Evolutionary conservation across 2,113 vertebrate species (phyloP).

Genomic region (Prolemur simus): DNA sequence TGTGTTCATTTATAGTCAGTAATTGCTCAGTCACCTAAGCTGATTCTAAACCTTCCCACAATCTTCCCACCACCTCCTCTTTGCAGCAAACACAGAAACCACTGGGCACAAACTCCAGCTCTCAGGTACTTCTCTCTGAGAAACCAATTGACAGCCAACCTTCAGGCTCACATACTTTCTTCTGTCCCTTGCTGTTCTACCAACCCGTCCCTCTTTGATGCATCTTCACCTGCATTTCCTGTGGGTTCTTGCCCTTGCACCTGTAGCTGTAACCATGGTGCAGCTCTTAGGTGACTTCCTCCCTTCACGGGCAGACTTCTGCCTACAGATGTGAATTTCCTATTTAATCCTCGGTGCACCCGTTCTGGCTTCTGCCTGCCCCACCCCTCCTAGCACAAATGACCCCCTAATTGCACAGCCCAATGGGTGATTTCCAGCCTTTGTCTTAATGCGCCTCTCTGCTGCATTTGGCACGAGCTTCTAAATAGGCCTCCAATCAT

Average conservation of each 20-base stretch:
- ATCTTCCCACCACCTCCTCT: background rate
- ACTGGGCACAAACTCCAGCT: background rate
- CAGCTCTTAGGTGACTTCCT: background rate
- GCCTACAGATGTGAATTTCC: background rate
- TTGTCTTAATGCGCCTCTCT: background rate
- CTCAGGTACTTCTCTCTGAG: background rate
- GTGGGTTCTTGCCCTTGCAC: background rate
- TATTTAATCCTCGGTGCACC: background rate
- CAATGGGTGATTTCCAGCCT: background rate
- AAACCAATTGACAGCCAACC: background rate
- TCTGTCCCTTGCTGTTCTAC: background rate
- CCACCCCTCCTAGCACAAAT: background rate
- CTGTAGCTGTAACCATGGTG: accelerated
- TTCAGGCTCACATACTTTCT: background rate
- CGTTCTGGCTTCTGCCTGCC: background rate
- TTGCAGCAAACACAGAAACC: background rate
- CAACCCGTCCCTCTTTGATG: accelerated
- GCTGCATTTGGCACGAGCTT: background rate
- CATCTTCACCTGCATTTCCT: background rate
- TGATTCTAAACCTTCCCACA: background rate
- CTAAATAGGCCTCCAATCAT: background rate
- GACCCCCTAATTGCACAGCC: background rate
- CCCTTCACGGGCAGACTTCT: background rate
- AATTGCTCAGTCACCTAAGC: background rate
- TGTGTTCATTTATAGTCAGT: background rate